Evolutionary conservation across 2,888 invertebrate species (phyloP).

Genomic region (Perizoma affinitatum): DNA sequence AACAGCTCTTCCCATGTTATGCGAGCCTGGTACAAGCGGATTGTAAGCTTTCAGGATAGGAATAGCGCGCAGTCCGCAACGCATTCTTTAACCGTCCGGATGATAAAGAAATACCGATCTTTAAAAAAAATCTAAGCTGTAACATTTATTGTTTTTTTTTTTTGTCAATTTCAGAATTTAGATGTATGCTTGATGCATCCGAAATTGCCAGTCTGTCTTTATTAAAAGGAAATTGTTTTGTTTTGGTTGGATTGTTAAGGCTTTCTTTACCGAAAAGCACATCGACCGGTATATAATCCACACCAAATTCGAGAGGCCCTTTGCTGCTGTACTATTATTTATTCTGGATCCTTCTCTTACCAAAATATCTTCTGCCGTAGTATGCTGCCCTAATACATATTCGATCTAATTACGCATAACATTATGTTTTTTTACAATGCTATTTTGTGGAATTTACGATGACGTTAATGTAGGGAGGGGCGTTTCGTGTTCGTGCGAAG

Average conservation of each 20-base stretch:
- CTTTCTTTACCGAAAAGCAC: slow-evolving; percentile 6
- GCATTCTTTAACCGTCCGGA: slow-evolving; percentile 42
- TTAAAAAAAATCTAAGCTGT: slow-evolving; percentile 1
- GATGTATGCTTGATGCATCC: too few species aligned
- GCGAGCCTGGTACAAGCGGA: slow-evolving; percentile 83
- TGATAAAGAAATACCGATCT: slow-evolving; percentile 3
- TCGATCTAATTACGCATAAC: slow-evolving; percentile 85
- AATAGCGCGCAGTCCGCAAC: slow-evolving; percentile 55
- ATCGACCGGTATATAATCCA: slow-evolving; percentile 4
- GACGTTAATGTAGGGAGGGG: slow-evolving; percentile 9
- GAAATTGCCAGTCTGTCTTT: too few species aligned
- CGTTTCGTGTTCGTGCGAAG: slow-evolving; percentile 1
- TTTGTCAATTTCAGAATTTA: too few species aligned
- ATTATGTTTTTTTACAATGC: slow-evolving; percentile 56
- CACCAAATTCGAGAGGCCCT: slow-evolving; percentile 17
- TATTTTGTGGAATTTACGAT: slow-evolving; percentile 26
- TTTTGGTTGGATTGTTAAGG: neutral
- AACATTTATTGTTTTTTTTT: neutral
- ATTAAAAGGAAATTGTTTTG: too few species aligned
- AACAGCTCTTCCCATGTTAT: slow-evolving; percentile 59
- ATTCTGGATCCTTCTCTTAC: slow-evolving; percentile 31
- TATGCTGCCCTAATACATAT: slow-evolving; percentile 79
- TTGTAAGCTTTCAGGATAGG: slow-evolving; percentile 88
- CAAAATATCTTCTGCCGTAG: slow-evolving; percentile 45
- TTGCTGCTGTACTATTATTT: slow-evolving; percentile 16